Percentiles rank a stretch among this genome's conserved stretches.
Evolutionary conservation across 2,797 vertebrate genomes (phyloP).

Genomic region (Rhyacichthys aspro): DNA sequence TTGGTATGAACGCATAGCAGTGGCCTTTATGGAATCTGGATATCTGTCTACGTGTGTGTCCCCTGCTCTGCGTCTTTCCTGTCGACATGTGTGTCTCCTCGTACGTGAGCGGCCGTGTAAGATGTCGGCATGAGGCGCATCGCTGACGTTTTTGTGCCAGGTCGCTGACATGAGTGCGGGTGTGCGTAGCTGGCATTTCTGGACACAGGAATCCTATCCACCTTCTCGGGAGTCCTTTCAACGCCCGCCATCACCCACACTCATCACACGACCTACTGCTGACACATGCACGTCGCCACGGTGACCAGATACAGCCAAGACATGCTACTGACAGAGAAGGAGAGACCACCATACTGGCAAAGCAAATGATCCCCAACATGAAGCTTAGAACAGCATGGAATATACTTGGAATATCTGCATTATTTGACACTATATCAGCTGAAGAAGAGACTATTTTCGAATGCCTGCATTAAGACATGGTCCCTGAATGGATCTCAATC

Average conservation of each 20-base stretch:
- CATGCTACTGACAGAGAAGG: conserved; percentile 44
- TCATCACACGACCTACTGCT: conserved; percentile 48
- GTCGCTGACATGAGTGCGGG: conserved; percentile 29
- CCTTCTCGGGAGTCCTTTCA: conserved; percentile 57
- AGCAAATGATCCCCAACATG: conserved; percentile 16
- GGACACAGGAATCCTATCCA: conserved; percentile 55
- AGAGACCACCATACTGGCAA: conserved; percentile 42
- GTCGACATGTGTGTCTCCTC: conserved; percentile 9
- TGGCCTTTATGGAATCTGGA: conserved; percentile 63
- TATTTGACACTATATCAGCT: too few relatives aligned
- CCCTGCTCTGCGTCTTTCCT: conserved; percentile 50
- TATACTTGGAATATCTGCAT: neutral
- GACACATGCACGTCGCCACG: conserved; percentile 64
- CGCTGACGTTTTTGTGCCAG: conserved; percentile 32
- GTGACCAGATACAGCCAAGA: conserved; percentile 62
- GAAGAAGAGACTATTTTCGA: too few relatives aligned
- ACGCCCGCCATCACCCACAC: conserved; percentile 37
- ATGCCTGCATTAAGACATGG: too few relatives aligned
- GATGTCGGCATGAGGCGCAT: conserved; percentile 32
- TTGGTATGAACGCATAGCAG: conserved; percentile 51
- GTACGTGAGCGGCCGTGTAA: conserved; percentile 17
- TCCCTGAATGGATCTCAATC: too few relatives aligned
- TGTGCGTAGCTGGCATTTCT: conserved; percentile 52
- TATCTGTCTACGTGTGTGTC: conserved; percentile 64
- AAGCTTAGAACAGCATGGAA: neutral